phyloP scores from a whole-genome alignment of 53 echinoderm and acorn worm genomes.

The Apostichopus leukothele region DNA sequence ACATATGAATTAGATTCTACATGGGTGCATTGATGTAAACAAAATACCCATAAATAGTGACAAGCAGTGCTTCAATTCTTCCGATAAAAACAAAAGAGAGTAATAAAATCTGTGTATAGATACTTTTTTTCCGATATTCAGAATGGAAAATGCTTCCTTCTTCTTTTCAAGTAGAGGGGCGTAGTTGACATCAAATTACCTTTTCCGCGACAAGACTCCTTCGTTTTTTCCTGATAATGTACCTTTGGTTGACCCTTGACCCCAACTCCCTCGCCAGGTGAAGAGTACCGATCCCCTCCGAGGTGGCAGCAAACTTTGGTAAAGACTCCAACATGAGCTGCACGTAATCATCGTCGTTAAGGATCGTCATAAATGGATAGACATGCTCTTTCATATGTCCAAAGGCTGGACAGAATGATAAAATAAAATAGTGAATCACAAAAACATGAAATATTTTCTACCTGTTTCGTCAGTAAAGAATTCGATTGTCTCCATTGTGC shows the following conservation, averaged over 20 bases:
- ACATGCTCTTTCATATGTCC: slow-evolving; percentile 35
- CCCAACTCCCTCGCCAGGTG: slow-evolving; percentile 67
- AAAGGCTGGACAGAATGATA: not conserved
- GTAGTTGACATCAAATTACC: slow-evolving; percentile 31
- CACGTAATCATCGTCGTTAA: slow-evolving; percentile 70
- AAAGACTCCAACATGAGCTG: slow-evolving; percentile 75
- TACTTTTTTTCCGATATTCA: too few relatives aligned
- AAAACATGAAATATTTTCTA: not conserved
- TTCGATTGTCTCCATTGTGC: too few relatives aligned
- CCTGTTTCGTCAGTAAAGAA: too few relatives aligned
- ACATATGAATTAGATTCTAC: too few relatives aligned
- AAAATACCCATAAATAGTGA: too few relatives aligned
- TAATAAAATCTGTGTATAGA: too few relatives aligned
- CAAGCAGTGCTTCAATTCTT: too few relatives aligned
- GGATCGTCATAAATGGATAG: slow-evolving; percentile 78
- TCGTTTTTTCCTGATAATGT: slow-evolving; percentile 68
- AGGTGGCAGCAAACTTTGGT: slow-evolving; percentile 65
- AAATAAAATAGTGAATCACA: not conserved
- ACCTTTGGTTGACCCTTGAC: slow-evolving; percentile 60
- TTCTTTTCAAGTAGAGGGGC: too few relatives aligned
- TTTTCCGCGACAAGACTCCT: slow-evolving; percentile 79
- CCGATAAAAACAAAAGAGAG: too few relatives aligned
- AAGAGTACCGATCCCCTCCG: slow-evolving; percentile 78
- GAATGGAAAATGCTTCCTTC: too few relatives aligned
- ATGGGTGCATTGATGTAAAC: too few relatives aligned